phyloP scores from a whole-genome alignment of 2,888 invertebrate species.

The Ormyrus labotus region DNA sequence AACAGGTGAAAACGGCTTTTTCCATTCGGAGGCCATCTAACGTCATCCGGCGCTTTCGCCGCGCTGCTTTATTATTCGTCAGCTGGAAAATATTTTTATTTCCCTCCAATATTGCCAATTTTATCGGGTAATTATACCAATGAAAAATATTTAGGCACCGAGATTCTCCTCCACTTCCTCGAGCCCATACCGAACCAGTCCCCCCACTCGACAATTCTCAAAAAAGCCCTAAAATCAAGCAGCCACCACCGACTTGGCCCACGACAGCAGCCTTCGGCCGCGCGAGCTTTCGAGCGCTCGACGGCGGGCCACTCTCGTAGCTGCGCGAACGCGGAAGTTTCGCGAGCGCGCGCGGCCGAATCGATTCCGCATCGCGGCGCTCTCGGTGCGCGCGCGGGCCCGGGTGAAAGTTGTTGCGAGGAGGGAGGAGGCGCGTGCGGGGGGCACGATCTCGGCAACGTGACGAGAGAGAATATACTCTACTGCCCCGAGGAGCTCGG shows the following conservation, averaged over 20 bases:
- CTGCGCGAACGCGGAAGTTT: slow-evolving; percentile 49
- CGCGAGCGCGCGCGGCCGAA: slow-evolving; percentile 24
- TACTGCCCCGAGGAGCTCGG: not conserved
- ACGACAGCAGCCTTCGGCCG: too few relatives aligned
- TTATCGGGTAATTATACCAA: too few relatives aligned
- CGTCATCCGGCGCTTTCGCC: too few relatives aligned
- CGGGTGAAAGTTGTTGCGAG: slow-evolving; percentile 47
- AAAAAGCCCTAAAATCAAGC: not conserved
- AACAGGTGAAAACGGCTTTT: slow-evolving; percentile 1
- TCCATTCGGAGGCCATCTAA: too few relatives aligned
- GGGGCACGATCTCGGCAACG: slow-evolving; percentile 51
- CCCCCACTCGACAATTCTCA: too few relatives aligned
- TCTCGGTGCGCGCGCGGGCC: not conserved
- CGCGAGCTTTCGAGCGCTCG: not conserved
- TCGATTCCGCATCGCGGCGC: slow-evolving; percentile 40
- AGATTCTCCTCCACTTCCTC: too few relatives aligned
- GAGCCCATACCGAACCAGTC: not conserved
- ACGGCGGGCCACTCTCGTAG: not conserved
- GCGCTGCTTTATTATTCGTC: too few relatives aligned
- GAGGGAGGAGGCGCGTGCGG: slow-evolving; percentile 24
- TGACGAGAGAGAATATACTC: slow-evolving; percentile 16
- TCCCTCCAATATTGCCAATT: too few relatives aligned
- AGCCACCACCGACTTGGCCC: too few relatives aligned
- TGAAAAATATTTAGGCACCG: too few relatives aligned
- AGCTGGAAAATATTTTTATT: too few relatives aligned